These are phyloP conservation scores for Accipiter fasciatus DNA, from an alignment of 2,797 vertebrate genomes.

Conservation along the genomic window DNA sequence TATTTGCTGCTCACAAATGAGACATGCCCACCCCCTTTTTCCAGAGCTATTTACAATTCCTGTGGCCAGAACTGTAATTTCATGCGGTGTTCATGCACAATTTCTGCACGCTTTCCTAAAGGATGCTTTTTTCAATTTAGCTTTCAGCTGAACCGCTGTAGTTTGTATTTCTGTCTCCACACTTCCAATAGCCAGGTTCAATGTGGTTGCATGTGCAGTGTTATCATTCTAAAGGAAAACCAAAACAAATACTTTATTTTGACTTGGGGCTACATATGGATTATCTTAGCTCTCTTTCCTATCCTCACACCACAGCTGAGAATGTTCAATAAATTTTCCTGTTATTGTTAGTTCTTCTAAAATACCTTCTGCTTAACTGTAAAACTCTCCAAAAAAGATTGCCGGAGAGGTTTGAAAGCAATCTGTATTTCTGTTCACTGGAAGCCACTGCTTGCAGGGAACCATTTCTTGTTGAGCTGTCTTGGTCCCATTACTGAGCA, in stretches of 20 bases:
- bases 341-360: neutral
- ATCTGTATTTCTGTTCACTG: neutral
- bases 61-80: neutral
- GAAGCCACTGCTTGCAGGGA: neutral
- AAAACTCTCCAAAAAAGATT: neutral
- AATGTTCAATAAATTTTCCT: neutral
- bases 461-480: neutral
- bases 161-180: neutral
- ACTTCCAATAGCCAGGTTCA: neutral
- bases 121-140: neutral
- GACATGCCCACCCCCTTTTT: neutral
- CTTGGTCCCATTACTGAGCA: neutral
- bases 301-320: neutral
- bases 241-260: constrained; percentile 5
- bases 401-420: neutral
- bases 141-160: neutral
- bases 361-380: neutral
- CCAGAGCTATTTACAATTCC: neutral
- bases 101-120: neutral
- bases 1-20: neutral
- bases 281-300: neutral
- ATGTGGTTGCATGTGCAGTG: neutral
- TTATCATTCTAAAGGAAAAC: neutral
- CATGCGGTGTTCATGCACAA: neutral
- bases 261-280: neutral